phyloP scores from a whole-genome alignment of 2,888 invertebrate species.

The Heteropelma amictum region DNA sequence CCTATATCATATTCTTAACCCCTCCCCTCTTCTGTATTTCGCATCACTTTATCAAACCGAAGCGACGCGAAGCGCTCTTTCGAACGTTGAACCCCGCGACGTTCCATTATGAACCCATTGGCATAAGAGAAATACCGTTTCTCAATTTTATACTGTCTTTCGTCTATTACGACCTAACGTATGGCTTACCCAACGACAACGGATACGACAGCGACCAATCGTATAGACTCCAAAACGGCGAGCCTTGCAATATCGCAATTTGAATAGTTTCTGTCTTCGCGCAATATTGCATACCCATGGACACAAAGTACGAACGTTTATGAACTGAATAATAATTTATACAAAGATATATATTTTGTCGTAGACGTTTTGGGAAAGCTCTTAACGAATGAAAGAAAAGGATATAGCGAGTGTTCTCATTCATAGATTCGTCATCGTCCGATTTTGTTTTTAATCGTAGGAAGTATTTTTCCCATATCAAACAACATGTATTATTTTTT shows the following conservation, averaged over 20 bases:
- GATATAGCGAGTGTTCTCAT: background rate
- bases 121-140: constrained; percentile 14
- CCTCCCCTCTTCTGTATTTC: too few species aligned
- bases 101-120: constrained; percentile 10
- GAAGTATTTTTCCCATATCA: background rate
- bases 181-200: constrained; percentile 1
- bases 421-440: background rate
- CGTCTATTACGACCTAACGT: constrained; percentile 19
- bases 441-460: background rate
- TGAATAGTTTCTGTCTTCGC: constrained; percentile 47
- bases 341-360: constrained; percentile 4
- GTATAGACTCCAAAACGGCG: constrained; percentile 30
- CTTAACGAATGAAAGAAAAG: background rate
- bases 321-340: constrained; percentile 22
- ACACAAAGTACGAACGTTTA: background rate
- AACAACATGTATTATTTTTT: too few species aligned
- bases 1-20: too few species aligned
- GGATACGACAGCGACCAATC: background rate
- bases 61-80: too few species aligned
- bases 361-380: background rate
- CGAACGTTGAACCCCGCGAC: constrained; percentile 3
- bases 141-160: constrained; percentile 31
- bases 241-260: constrained; percentile 29
- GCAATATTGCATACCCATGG: background rate
- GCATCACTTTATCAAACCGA: too few species aligned